Evolutionary conservation across 1,140 invertebrate genomes (phyloP), one percentile per base, ranked within the genome.

Genomic region (Procambarus clarkii): DNA sequence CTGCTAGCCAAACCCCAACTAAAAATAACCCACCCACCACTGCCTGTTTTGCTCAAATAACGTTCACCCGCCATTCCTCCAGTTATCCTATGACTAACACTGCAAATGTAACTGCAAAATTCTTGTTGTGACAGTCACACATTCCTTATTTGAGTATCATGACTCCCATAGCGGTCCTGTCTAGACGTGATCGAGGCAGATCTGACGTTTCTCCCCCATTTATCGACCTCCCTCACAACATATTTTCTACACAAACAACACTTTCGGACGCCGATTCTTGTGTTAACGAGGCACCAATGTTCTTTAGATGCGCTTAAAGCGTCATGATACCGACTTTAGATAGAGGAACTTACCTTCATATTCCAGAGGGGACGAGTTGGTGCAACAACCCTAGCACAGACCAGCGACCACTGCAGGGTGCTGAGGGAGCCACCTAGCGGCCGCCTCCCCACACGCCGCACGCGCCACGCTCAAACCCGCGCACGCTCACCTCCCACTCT

Each of bases 1-100:
- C 85, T 87, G 85, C 85, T 87, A 87, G 85, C 85, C 85, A 87
- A 78, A 87, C 74, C 85, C 85, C 48, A 60, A 87, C 85, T 87
- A 87, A 87, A 87, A 87, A 87, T 87, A 87, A 87, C 74, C 76
- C 85, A 87, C 85, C 85, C 85, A 64, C 85, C 85, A 87, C 85
- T 76, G 84, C 84, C 85, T 87, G 85, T 87, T 87, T 87, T 87
- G 74, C 85, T 87, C 24, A 87, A 79, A 87, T 74, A 87, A 87
- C 85, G 74, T 58, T 87, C 85, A 87, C 74, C 34, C 85, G 21
- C 76, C 21, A 77, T 60, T 60, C 48, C 85, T 44, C 85, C 85
- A 78, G 74, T 60, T 77, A 46, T 50, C 34, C 15, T 76, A 78
- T 60, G 54, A 45, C 80, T 60, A 50, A 34, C n/a, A 82, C 9